Percentiles rank a stretch among this genome's conserved stretches.
These are phyloP conservation scores for Cyclura pinguis DNA, from an alignment of 2,797 vertebrate species.

Conservation along the genomic window DNA sequence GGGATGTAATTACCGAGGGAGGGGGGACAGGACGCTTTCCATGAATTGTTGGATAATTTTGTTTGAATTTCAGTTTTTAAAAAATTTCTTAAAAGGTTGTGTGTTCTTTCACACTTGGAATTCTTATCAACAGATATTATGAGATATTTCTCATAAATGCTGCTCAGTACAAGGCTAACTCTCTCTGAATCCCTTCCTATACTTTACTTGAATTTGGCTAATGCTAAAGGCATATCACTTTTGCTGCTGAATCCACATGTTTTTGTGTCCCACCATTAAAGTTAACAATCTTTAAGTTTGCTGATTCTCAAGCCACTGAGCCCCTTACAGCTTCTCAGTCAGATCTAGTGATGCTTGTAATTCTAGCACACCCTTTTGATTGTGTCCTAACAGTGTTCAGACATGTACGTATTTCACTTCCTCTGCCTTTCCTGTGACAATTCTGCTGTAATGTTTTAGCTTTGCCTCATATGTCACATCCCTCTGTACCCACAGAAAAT, in stretches of 20 bases:
- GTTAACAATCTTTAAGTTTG: background rate
- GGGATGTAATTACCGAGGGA: background rate
- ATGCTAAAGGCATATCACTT: background rate
- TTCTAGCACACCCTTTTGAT: background rate
- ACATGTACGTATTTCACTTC: background rate
- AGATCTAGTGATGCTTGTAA: background rate
- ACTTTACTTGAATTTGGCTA: background rate
- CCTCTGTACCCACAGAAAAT: background rate
- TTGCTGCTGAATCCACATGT: background rate
- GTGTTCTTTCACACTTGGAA: background rate
- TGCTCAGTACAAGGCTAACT: background rate
- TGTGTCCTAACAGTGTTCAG: background rate
- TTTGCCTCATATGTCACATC: background rate
- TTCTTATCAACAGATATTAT: background rate
- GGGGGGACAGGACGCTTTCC: no score
- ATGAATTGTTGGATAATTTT: background rate
- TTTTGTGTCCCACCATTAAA: background rate
- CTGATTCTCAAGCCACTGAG: background rate
- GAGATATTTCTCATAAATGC: background rate
- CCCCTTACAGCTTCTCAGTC: background rate
- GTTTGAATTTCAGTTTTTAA: background rate
- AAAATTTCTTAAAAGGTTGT: background rate
- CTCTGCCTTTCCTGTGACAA: background rate
- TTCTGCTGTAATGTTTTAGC: background rate
- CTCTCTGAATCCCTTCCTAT: background rate